Percentiles rank a stretch among this genome's conserved stretches.
These are phyloP conservation scores for Panurus biarmicus DNA, from an alignment of 2,113 vertebrate species.

Conservation along the genomic window DNA sequence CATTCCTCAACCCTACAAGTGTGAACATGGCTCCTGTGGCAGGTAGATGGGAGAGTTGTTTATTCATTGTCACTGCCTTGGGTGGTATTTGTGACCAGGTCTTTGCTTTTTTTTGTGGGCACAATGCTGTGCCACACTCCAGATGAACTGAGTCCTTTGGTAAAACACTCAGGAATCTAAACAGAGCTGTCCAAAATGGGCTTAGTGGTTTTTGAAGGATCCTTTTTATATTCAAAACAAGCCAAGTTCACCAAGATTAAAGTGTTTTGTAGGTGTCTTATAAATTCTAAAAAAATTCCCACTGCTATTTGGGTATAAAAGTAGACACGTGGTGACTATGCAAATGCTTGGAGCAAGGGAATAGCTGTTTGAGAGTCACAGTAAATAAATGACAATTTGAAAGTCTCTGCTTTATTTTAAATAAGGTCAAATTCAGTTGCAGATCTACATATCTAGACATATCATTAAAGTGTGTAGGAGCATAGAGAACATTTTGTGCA, in stretches of 20 bases:
- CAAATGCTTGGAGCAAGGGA: background rate
- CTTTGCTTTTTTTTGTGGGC: background rate
- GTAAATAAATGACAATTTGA: background rate
- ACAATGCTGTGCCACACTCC: background rate
- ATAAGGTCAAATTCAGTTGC: background rate
- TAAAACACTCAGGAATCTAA: background rate
- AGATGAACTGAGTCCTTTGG: background rate
- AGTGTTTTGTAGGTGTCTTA: background rate
- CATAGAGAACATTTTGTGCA: background rate
- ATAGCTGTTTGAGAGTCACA: background rate
- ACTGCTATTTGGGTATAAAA: background rate
- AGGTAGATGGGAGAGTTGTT: background rate
- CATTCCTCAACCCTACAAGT: fast-evolving
- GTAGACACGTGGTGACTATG: background rate
- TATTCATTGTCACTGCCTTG: background rate
- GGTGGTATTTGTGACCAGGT: background rate
- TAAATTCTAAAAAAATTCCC: background rate
- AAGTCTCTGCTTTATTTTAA: background rate
- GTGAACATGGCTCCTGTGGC: fast-evolving
- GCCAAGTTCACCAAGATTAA: background rate
- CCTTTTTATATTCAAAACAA: background rate
- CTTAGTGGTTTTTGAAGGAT: background rate
- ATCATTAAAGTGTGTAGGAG: background rate
- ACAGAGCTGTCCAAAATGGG: background rate
- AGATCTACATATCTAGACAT: background rate